Base-by-base conservation (phyloP, 2,888 invertebrate genomes). In the Gordius sp. region DNA sequence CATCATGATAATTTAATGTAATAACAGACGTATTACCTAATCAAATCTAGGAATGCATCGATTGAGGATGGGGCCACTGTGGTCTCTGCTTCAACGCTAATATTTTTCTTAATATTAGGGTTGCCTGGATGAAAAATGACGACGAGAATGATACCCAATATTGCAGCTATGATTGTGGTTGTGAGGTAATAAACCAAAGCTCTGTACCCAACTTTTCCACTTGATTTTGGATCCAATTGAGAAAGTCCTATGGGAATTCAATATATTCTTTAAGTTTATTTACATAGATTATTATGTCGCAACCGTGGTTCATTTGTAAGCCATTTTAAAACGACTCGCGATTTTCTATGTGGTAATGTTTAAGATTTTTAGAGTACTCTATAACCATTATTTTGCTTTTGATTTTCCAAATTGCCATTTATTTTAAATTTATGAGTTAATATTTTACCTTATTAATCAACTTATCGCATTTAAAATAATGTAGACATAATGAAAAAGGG, bases 1-100 rank as follows among this genome's bases (percentile, higher is more conserved):
- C n/a, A n/a, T n/a, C n/a, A n/a, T n/a, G n/a, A n/a, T n/a, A n/a
- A n/a, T n/a, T n/a, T n/a, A n/a, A n/a, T n/a, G n/a, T n/a, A n/a
- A n/a, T n/a, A n/a, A 13, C 27, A 58, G 18, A 27, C 2, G n/a
- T 28, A 73, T 71, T 68, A 82, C 82, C 84, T 77, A 65, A 86
- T 82, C 66, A 86, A 77, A 74, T 86, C 86, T 65, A 86, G 72
- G 62, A 85, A 75, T 64, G 83, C 83, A 66, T 86, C 85, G 68
- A 85, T 69, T 63, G 66, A 66, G 27, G 27, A 20, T 59, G n/a
- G 20, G 59, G 63, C 63, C 58, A 67, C 67, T 23, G 61, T 62
- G 58, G 63, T 63, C 54, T 64, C 63, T 56, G 27, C 24, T n/a
- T 63, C 66, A 56, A 63, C 62, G 39, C 62, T 64, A 33, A 68